Evolutionary conservation across 2,113 vertebrate species (phyloP).

Genomic region (Isurus oxyrinchus): DNA sequence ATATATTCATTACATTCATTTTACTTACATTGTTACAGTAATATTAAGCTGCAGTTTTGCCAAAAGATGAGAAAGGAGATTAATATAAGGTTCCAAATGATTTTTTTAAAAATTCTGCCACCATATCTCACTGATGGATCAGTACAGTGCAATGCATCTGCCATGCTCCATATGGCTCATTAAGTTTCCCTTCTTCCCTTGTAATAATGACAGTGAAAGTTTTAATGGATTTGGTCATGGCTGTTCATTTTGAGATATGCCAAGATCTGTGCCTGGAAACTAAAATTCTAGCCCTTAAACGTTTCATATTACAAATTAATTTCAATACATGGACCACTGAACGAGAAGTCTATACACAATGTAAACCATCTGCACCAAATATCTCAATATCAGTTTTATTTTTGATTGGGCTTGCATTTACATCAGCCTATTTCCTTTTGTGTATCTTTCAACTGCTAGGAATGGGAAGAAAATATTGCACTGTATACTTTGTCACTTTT

Average conservation of each 20-base stretch:
- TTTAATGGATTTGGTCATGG: neutral
- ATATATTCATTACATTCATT: neutral
- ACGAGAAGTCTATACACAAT: neutral
- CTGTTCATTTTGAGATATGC: neutral
- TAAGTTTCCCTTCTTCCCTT: neutral
- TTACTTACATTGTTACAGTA: neutral
- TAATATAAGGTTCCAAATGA: neutral
- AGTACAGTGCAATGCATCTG: neutral
- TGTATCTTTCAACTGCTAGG: neutral
- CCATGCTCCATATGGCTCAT: neutral
- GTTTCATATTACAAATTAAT: constrained; percentile 17
- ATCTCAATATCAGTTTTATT: neutral
- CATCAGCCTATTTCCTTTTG: neutral
- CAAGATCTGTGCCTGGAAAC: neutral
- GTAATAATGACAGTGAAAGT: neutral
- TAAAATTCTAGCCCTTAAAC: neutral
- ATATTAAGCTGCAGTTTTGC: neutral
- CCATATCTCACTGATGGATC: neutral
- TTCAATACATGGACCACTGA: neutral
- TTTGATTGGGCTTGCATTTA: neutral
- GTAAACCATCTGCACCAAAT: neutral
- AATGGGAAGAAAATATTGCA: neutral
- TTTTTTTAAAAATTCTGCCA: neutral
- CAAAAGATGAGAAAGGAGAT: neutral
- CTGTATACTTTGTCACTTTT: neutral